A percentile compares a stretch with the other conserved stretches of the same genome.
Evolutionary conservation across 2,888 invertebrate species (phyloP).

Genomic region (Siphonodentalium dalli): DNA sequence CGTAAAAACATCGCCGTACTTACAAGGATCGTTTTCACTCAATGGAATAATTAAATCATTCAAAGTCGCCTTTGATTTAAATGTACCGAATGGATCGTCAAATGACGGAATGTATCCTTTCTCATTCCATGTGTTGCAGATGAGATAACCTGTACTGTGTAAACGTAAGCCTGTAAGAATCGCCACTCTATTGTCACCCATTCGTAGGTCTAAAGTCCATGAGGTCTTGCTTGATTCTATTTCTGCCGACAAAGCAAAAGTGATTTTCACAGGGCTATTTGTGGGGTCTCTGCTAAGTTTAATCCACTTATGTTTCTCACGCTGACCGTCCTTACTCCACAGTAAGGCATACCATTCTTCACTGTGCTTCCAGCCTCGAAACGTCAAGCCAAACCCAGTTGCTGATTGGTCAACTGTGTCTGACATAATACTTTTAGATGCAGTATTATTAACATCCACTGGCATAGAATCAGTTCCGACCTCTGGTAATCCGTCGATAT

Average conservation of each 20-base stretch:
- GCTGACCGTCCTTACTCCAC: conserved; percentile 11
- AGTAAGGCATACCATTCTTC: conserved; percentile 11
- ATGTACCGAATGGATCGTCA: conserved; percentile 32
- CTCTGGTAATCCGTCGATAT: too few relatives aligned
- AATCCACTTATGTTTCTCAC: conserved; percentile 8
- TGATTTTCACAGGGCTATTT: too few relatives aligned
- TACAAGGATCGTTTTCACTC: conserved; percentile 24
- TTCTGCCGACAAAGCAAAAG: too few relatives aligned
- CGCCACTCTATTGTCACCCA: conserved; percentile 4
- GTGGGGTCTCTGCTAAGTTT: too few relatives aligned
- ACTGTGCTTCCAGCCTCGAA: neutral
- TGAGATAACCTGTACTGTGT: conserved; percentile 2
- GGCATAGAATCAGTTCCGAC: too few relatives aligned
- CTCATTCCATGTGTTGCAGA: conserved; percentile 30
- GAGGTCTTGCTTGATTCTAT: neutral
- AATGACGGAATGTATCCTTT: conserved; percentile 31
- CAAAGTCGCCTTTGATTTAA: conserved; percentile 29
- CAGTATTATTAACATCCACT: too few relatives aligned
- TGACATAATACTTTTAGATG: too few relatives aligned
- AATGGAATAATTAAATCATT: conserved; percentile 27
- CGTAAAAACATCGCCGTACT: conserved; percentile 27
- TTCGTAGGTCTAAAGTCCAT: conserved; percentile 7
- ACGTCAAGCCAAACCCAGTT: too few relatives aligned
- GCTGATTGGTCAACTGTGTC: too few relatives aligned
- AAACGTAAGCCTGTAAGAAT: conserved; percentile 7